Evolutionary conservation across 1,140 invertebrate species (phyloP), one percentile per base, ranked within the genome.

Genomic region (Bombus superbus): DNA sequence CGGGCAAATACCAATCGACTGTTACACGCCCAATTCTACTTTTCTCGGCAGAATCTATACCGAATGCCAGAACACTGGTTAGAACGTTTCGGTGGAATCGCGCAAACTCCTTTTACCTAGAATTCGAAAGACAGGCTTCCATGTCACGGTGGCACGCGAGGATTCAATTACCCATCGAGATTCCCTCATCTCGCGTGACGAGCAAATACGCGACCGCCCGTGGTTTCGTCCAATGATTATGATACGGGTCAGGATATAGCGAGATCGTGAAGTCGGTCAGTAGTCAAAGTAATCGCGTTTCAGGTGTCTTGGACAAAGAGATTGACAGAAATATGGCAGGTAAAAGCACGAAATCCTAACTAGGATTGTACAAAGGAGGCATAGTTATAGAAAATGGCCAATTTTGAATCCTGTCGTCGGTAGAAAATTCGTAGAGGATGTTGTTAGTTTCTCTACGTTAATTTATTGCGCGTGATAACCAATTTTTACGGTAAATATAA

Each of bases 141-240:
- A 38, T 57, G 35, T 28, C 25, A 66, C 38, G 40, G 22, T 66
- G 59, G n/a, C 59, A 78, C 40, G 76, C 76, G 62, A 78, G 76
- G 42, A 78, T 78, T 78, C 76, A 78, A 78, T 78, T 78, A 40
- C 40, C 40, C 62, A 59, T 66, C 62, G n/a, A 78, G 76, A 44
- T 57, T 38, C 32, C 35, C 40, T 44, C 40, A 44, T 78, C 76
- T 66, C 38, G 28, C 38, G 69, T 59, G 47, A 40, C 44, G n/a
- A 28, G n/a, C 13, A 38, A 42, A 62, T 64, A 66, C 25, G 73
- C 40, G 32, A 71, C 68, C 68, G 22, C 38, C 68, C 35, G 38
- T 69, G 64, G 64, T 22, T 69, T 35, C 68, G 0, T 71, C 69
- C 38, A 13, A n/a, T 38, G 22, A 38, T 38, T 32, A 64, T 64